A percentile compares a stretch with the other conserved stretches of the same genome.
Evolutionary conservation across 92 coral and sea anemone species (phyloP).

Genomic region (Porites rus): DNA sequence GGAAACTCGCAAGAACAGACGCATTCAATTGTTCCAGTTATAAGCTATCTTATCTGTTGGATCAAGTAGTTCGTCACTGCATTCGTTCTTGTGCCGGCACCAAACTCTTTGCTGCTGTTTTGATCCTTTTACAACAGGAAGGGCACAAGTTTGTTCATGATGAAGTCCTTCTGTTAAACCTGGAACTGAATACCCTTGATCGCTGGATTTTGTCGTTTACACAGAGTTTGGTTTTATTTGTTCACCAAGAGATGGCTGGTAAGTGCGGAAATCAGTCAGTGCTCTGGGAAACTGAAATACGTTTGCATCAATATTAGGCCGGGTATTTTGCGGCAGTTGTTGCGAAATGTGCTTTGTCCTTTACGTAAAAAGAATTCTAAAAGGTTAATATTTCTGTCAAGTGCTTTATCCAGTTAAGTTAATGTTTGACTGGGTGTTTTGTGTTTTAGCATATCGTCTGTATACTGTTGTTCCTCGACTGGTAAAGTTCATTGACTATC

Average conservation of each 20-base stretch:
- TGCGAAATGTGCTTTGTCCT: too few relatives aligned
- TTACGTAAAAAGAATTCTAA: too few relatives aligned
- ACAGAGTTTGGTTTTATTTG: slow-evolving; percentile 93
- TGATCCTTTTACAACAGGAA: slow-evolving; percentile 34
- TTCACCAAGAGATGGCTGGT: slow-evolving; percentile 97
- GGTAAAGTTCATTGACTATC: slow-evolving; percentile 94
- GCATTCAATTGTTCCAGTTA: too few relatives aligned
- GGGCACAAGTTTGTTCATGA: slow-evolving; percentile 84
- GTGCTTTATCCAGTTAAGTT: too few relatives aligned
- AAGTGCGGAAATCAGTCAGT: not conserved
- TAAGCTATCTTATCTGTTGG: too few relatives aligned
- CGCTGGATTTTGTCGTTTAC: slow-evolving; percentile 94
- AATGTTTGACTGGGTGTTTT: not conserved
- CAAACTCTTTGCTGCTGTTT: not conserved
- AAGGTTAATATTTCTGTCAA: too few relatives aligned
- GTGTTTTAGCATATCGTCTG: slow-evolving; percentile 82
- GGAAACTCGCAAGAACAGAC: too few relatives aligned
- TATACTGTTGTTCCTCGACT: slow-evolving; percentile 98
- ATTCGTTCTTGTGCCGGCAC: not conserved
- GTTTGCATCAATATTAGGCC: too few relatives aligned
- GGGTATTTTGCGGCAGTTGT: too few relatives aligned
- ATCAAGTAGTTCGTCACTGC: too few relatives aligned
- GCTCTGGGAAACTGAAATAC: not conserved
- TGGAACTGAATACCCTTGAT: slow-evolving; percentile 84
- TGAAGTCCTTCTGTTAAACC: slow-evolving; percentile 66